These are phyloP conservation scores for Nasonovia ribisnigri DNA, from an alignment of 2,888 invertebrate species.

Conservation along the genomic window DNA sequence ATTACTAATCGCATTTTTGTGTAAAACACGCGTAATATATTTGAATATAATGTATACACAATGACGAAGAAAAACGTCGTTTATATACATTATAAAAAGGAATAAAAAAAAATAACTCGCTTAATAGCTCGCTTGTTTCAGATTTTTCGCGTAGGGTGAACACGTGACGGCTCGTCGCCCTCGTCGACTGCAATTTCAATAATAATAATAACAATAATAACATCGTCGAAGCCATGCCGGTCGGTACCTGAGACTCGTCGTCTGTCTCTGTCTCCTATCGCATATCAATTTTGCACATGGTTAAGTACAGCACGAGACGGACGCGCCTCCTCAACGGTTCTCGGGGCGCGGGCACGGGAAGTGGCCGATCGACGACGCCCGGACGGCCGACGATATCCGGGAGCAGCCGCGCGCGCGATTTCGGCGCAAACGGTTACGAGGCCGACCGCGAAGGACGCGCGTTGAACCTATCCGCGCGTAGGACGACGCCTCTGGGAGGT, in stretches of 20 bases:
- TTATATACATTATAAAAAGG: not conserved
- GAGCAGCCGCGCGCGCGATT: constrained; percentile 25
- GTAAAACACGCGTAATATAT: not conserved
- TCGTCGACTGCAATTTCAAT: not conserved
- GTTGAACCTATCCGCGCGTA: constrained; percentile 55
- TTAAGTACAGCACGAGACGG: not conserved
- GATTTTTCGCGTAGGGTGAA: not conserved
- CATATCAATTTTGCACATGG: not conserved
- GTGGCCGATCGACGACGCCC: not conserved
- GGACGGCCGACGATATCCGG: constrained; percentile 43
- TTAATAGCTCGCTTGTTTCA: not conserved
- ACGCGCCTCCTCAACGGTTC: not conserved
- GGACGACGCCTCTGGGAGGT: constrained; percentile 65
- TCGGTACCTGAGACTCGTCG: not conserved
- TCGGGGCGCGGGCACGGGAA: constrained; percentile 10
- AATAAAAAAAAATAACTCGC: not conserved
- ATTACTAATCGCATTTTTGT: not conserved
- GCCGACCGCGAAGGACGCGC: constrained; percentile 60
- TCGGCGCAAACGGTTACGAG: constrained; percentile 59
- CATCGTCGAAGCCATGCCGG: not conserved
- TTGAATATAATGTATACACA: not conserved
- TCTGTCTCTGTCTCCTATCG: not conserved
- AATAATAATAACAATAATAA: not conserved
- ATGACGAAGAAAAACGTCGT: not conserved
- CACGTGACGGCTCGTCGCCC: not conserved